These are phyloP conservation scores for Phortica okadai DNA, from an alignment of 2,888 invertebrate genomes.

Conservation along the genomic window DNA sequence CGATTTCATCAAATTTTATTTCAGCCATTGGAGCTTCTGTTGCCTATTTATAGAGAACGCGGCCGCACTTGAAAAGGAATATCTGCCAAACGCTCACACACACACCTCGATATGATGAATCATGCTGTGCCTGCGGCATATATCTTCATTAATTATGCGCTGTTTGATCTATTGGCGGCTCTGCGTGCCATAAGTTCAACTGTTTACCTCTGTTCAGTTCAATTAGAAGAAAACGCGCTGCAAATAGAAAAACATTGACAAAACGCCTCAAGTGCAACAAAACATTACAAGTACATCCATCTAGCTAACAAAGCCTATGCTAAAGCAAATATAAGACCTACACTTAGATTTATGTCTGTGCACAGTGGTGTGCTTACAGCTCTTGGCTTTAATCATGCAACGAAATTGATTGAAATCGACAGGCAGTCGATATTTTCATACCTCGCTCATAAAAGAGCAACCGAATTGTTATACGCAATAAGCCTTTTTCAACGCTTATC, in stretches of 20 bases:
- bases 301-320: neutral
- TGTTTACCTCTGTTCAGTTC: neutral
- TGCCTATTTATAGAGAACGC: too few species aligned
- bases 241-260: neutral
- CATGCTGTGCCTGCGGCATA: neutral
- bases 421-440: neutral
- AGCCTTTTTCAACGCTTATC: neutral
- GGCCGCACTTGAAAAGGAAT: neutral
- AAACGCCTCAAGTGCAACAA: neutral
- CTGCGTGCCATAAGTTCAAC: neutral
- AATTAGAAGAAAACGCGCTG: neutral
- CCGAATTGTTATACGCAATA: neutral
- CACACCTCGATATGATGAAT: neutral
- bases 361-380: neutral
- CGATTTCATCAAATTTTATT: too few species aligned
- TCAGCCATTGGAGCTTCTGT: too few species aligned
- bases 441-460: neutral
- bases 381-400: neutral
- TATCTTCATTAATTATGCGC: neutral
- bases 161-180: slow-evolving; percentile 9
- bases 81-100: neutral
- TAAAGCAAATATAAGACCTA: neutral
- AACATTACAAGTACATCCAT: neutral
- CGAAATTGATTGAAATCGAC: neutral
- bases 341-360: neutral